phyloP scores from a whole-genome alignment of 2,888 invertebrate species.

The Poecilobothrus nobilitatus region DNA sequence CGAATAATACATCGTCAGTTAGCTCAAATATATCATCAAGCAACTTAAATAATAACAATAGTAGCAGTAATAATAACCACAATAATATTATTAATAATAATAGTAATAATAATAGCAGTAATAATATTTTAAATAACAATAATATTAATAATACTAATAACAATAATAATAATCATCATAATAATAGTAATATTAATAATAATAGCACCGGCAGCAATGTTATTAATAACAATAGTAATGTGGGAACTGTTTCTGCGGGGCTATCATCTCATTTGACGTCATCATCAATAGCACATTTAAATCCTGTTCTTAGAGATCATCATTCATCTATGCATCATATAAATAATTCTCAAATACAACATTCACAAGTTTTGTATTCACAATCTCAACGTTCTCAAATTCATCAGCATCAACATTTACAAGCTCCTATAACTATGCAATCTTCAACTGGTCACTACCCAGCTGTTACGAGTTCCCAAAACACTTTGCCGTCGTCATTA shows the following conservation, averaged over 20 bases:
- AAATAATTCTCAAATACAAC: constrained; percentile 28
- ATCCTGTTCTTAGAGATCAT: constrained; percentile 44
- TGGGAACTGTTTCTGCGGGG: constrained; percentile 21
- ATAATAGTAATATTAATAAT: neutral
- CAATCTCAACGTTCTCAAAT: constrained; percentile 6
- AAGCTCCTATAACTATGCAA: neutral
- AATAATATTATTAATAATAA: neutral
- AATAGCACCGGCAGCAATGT: neutral
- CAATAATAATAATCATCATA: neutral
- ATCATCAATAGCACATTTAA: constrained; percentile 48
- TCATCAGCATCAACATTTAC: neutral
- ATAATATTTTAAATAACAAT: constrained; percentile 14
- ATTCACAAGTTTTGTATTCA: constrained; percentile 28
- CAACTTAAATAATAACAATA: constrained; percentile 15
- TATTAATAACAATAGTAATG: neutral
- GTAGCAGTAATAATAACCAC: neutral
- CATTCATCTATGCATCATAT: constrained; percentile 42
- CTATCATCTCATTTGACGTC: constrained; percentile 43
- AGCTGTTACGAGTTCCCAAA: neutral
- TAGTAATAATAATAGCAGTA: constrained; percentile 10
- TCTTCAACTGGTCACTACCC: neutral
- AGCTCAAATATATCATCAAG: constrained; percentile 12
- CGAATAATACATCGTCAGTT: constrained; percentile 24
- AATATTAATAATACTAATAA: neutral
- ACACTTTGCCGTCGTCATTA: constrained; percentile 19